A percentile compares a stretch with the other conserved stretches of the same genome.
Evolutionary conservation across 2,797 vertebrate species (phyloP).

Genomic region (Accipiter minullus): DNA sequence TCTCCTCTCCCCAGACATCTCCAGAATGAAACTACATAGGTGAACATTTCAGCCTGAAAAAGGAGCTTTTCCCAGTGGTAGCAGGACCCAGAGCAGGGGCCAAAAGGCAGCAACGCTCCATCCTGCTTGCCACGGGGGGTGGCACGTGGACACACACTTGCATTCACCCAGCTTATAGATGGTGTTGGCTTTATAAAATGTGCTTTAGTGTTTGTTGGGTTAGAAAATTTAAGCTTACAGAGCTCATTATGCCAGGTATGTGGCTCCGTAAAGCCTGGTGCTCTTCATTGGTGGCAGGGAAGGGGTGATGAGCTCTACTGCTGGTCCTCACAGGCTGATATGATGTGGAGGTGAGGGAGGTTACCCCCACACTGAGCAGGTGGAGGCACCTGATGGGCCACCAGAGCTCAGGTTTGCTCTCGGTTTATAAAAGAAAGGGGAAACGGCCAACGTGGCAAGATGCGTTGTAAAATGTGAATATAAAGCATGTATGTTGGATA

Average conservation of each 20-base stretch:
- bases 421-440: not conserved
- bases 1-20: not conserved
- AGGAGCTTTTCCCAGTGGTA: not conserved
- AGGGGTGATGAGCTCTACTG: not conserved
- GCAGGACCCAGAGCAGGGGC: not conserved
- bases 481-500: not conserved
- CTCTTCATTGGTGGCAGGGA: not conserved
- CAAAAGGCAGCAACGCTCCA: not conserved
- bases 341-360: no score
- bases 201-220: not conserved
- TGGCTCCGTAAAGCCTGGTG: not conserved
- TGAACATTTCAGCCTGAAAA: not conserved
- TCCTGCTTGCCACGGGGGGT: not conserved
- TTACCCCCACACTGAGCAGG: no score
- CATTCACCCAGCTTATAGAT: not conserved
- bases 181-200: not conserved
- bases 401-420: not conserved
- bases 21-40: not conserved
- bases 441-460: not conserved
- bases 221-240: not conserved
- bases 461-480: not conserved
- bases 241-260: no score
- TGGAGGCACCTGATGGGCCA: not conserved
- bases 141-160: fast-evolving
- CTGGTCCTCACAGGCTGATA: not conserved